Conservation (phyloP, 2,888 invertebrate species). For the Escarpia spicata region DNA sequence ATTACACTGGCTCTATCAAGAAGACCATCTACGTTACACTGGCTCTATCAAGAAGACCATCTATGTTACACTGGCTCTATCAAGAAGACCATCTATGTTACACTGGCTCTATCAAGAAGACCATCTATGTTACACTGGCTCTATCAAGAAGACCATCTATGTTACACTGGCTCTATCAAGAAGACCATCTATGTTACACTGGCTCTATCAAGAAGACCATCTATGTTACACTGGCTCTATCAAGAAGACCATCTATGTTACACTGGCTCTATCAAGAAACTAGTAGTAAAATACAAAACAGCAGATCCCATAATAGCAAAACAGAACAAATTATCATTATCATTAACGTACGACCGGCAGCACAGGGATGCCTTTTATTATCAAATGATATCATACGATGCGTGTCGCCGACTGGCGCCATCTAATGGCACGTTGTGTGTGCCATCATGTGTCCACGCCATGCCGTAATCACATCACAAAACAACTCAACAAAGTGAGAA, state of each 20-base stretch:
- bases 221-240: not conserved
- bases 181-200: not conserved
- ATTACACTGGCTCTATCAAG: no score
- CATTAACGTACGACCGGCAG: not conserved
- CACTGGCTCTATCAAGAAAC: not conserved
- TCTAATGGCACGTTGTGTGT: no score
- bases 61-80: not conserved
- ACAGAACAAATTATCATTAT: not conserved
- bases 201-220: not conserved
- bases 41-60: not conserved
- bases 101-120: not conserved
- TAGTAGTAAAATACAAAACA: not conserved
- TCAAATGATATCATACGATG: no score
- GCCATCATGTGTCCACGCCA: no score
- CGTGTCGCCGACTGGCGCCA: no score
- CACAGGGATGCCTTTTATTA: no score
- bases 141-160: not conserved
- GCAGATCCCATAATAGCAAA: not conserved
- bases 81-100: not conserved
- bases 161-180: not conserved
- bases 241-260: not conserved
- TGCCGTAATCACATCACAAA: no score
- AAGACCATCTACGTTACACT: not conserved
- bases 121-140: not conserved
- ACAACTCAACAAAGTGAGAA: no score